A percentile compares a stretch with the other conserved stretches of the same genome.
phyloP scores from a whole-genome alignment of 2,113 vertebrate genomes.

The Sander lucioperca region DNA sequence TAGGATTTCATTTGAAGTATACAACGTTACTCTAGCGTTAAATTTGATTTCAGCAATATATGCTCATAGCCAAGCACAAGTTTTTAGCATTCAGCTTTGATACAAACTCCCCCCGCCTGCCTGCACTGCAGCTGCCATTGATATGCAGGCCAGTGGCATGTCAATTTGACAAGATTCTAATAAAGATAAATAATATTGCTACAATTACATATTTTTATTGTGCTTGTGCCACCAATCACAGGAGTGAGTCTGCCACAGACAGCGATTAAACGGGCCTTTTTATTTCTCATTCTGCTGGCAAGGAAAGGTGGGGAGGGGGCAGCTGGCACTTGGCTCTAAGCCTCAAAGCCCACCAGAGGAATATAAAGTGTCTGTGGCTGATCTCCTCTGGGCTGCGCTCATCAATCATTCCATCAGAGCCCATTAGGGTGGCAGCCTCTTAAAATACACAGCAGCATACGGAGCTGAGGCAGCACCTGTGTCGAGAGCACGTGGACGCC shows the following conservation, averaged over 20 bases:
- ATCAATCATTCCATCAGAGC: conserved; percentile 86
- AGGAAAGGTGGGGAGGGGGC: conserved; percentile 31
- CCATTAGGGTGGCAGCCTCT: conserved; percentile 80
- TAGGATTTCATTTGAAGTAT: conserved; percentile 34
- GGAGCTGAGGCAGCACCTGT: conserved; percentile 78
- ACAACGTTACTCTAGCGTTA: conserved; percentile 36
- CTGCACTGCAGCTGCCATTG: conserved; percentile 71
- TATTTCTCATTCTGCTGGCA: conserved; percentile 68
- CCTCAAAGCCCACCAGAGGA: conserved; percentile 76
- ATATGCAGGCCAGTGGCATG: conserved; percentile 76
- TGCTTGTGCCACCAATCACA: conserved; percentile 76
- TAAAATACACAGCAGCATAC: conserved; percentile 76
- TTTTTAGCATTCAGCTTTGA: conserved; percentile 44
- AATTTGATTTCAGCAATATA: conserved; percentile 37
- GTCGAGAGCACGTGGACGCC: conserved; percentile 52
- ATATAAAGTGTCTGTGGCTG: conserved; percentile 82
- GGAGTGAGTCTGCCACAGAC: conserved; percentile 60
- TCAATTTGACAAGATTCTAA: conserved; percentile 85
- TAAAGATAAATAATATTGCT: conserved; percentile 86
- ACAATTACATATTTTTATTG: conserved; percentile 81
- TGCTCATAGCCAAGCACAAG: conserved; percentile 16
- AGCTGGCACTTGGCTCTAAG: conserved; percentile 72
- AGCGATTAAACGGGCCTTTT: conserved; percentile 72
- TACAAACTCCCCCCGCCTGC: conserved; percentile 19
- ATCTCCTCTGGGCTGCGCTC: conserved; percentile 79